Evolutionary conservation across 2,888 invertebrate species (phyloP).

Genomic region (Spilarctia lutea): DNA sequence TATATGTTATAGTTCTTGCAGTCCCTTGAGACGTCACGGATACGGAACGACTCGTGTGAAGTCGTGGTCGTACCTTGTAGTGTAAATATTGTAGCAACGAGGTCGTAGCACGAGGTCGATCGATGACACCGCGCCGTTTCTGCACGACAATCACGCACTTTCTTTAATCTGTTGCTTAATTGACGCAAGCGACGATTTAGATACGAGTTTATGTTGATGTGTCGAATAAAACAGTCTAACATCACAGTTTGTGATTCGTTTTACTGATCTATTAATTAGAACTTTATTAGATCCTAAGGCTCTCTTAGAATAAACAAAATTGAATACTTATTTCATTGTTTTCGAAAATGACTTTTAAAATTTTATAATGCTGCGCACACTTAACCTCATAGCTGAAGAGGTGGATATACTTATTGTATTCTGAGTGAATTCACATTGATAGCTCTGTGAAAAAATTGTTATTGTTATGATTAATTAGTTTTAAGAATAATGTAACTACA

Average conservation of each 20-base stretch:
- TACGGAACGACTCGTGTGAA: background rate
- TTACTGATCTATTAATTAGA: background rate
- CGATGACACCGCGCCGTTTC: constrained; percentile 48
- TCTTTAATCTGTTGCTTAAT: constrained; percentile 48
- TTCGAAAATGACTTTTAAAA: background rate
- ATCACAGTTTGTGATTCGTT: background rate
- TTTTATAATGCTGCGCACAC: no score
- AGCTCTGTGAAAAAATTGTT: no score
- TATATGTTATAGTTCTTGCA: constrained; percentile 10
- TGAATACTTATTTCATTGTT: background rate
- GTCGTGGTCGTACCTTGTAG: constrained; percentile 15
- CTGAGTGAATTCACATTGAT: no score
- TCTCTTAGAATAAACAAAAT: background rate
- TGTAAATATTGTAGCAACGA: constrained; percentile 27
- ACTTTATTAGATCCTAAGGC: background rate
- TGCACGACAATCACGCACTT: constrained; percentile 51
- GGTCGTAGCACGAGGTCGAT: constrained; percentile 51
- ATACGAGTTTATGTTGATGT: constrained; percentile 31
- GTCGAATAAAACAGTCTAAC: constrained; percentile 19
- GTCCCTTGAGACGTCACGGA: background rate
- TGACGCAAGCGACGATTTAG: constrained; percentile 43
- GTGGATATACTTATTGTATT: no score
- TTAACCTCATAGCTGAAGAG: no score
- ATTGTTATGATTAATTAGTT: no score
- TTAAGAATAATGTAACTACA: no score